phyloP scores from a whole-genome alignment of 53 echinoderm and acorn worm genomes.

The Arbacia lixula region DNA sequence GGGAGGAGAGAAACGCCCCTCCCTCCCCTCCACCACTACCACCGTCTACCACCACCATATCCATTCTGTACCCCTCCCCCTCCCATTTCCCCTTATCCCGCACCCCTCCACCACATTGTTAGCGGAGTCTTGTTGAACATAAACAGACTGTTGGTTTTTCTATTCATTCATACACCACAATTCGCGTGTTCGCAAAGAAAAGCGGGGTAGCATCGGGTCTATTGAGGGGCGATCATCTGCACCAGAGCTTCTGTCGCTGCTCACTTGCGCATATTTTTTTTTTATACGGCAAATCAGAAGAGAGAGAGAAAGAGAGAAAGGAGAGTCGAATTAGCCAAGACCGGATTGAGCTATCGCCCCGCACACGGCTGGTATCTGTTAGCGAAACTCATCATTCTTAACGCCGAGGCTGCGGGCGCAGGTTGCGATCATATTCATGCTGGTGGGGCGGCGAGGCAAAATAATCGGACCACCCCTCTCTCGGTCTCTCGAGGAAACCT shows the following conservation, averaged over 20 bases:
- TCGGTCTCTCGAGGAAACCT: not conserved
- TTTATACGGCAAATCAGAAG: not conserved
- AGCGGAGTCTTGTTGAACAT: not conserved
- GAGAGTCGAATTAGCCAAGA: conserved; percentile 11
- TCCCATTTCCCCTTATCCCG: not conserved
- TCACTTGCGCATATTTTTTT: conserved; percentile 26
- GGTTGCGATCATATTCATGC: conserved; percentile 16
- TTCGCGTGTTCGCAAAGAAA: not conserved
- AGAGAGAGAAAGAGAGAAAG: conserved; percentile 10
- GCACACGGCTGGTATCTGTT: not conserved
- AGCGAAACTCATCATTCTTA: not conserved
- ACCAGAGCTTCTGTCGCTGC: conserved; percentile 14
- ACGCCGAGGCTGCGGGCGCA: no score
- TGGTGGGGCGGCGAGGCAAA: not conserved
- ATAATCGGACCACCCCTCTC: not conserved
- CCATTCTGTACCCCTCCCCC: not conserved
- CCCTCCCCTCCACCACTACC: no score
- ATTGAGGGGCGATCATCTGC: conserved; percentile 18
- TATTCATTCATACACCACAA: not conserved
- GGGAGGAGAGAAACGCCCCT: no score
- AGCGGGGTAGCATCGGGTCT: not conserved
- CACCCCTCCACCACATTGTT: not conserved
- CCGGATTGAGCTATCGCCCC: conserved; percentile 2
- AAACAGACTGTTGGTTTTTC: conserved; percentile 14
- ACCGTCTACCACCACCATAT: not conserved